Evolutionary conservation across 2,797 vertebrate genomes (phyloP), one percentile per base, ranked within the genome.

Genomic region (Arrhamphus sclerolepis): DNA sequence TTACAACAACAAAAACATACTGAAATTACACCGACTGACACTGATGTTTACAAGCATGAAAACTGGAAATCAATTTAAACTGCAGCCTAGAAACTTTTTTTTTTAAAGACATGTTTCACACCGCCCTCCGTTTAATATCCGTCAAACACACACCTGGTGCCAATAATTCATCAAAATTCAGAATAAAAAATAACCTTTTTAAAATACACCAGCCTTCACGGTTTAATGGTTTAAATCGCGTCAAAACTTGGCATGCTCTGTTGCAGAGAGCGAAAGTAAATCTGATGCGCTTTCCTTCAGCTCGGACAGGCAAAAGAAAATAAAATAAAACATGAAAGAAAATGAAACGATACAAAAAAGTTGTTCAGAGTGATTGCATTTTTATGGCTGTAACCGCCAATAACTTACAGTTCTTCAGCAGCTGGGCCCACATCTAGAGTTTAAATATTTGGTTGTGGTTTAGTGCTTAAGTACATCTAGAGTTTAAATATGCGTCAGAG

Each of bases 41-140:
- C 93, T 93, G 91, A 83, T 91, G 82, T 90, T 93, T 92, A 95
- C 92, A 96, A 94, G 95, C 90, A 88, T 88, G 83, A 81, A 87
- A 84, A 91, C 71, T 78, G 83, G 88, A 91, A 91, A 86, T 88
- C 81, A 90, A 84, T 85, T 71, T 57, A 87, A 87, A 81, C 78
- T 84, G 70, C 89, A 82, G 78, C 80, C 78, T 76, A 87, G 81
- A 89, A 70, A 82, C 81, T 80, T 62, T n/a, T n/a, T 78, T 82
- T 18, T 38, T 18, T 70, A 24, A 86, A 87, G 84, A 89, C 87
- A 84, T 80, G 75, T 78, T 71, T 71, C 76, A 80, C 68, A 76
- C 66, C 67, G 66, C 46, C 67, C 46, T 78, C 70, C 29, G 9
- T 65, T 82, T 75, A 72, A 69, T 54, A n/a, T 46, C 54, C 59